Conservation (phyloP, 1,140 invertebrate species). For the Aphidius gifuensis region DNA sequence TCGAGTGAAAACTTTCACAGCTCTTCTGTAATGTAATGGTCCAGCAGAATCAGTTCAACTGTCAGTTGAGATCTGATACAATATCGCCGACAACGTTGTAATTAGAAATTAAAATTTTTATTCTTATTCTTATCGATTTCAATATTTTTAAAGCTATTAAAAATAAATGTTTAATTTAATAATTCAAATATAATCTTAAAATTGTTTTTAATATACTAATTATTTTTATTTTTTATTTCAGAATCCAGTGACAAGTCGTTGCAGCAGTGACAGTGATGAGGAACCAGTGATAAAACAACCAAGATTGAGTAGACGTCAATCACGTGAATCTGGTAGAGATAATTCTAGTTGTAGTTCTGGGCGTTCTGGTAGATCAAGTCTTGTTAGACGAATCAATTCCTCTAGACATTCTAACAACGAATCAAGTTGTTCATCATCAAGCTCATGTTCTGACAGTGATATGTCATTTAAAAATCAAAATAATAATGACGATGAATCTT, state of each 20-base stretch:
- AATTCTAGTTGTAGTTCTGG: conserved; percentile 20
- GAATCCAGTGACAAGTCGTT: conserved; percentile 38
- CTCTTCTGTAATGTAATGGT: too few species aligned
- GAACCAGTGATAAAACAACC: conserved; percentile 68
- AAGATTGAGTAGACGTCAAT: conserved; percentile 54
- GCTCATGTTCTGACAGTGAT: conserved; percentile 48
- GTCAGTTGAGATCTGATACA: too few species aligned
- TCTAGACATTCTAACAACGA: conserved; percentile 28
- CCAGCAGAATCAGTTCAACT: too few species aligned
- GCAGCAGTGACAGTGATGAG: conserved; percentile 62
- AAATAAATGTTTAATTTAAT: too few species aligned
- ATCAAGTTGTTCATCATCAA: conserved; percentile 29
- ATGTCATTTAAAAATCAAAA: conserved; percentile 46
- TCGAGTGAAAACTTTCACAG: too few species aligned
- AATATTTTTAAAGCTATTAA: too few species aligned
- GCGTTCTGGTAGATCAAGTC: conserved; percentile 27
- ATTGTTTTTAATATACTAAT: not conserved
- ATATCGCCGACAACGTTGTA: too few species aligned
- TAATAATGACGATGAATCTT: conserved; percentile 49
- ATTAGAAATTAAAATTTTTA: too few species aligned
- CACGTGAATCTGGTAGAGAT: conserved; percentile 41
- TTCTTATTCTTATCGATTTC: too few species aligned
- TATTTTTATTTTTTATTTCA: conserved; percentile 34
- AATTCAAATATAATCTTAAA: not conserved
- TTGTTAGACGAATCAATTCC: conserved; percentile 31